Base-by-base conservation (phyloP, 2,888 invertebrate species). In the Drosophila sordidula region DNA sequence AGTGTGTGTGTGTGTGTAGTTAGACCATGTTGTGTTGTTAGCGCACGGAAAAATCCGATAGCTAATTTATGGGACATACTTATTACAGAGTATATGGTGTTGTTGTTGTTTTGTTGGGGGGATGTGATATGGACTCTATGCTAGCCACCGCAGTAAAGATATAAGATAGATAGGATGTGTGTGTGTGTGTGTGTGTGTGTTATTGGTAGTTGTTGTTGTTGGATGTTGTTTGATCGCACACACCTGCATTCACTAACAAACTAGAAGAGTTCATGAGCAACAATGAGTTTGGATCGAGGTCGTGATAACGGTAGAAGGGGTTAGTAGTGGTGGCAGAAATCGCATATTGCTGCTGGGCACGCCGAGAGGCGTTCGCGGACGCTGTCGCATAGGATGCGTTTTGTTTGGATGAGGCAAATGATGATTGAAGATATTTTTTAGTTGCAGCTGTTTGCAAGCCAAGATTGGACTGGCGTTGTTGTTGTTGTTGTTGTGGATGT, bases 391-490 rank as follows among this genome's bases (percentile, higher is more conserved):
- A 75, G 68, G 62, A 57, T 75, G 75, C 74, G 55, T 67, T 81
- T 64, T 70, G 69, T 34, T 34, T 34, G 75, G 75, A 79, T 84
- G 89, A 90, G 88, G 88, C 90, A 89, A 90, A 86, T 90, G 90
- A 90, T 89, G 91, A 89, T 89, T 91, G 89, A 84, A 93, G 91
- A 88, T 90, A 91, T 90, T 91, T 91, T 90, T 91, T 91, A 90
- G 91, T 91, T 80, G 91, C 90, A 57, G 90, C 87, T 66, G 91
- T 90, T 90, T 91, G 90, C 69, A 90, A 87, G 82, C 90, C 90
- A 78, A 90, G 78, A 81, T 88, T 88, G 58, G 91, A 89, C 41
- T 87, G 83, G 78, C 90, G 90, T 78, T 89, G 88, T 77, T 81
- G 75, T 92, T 92, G 92, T 73, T 89, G 86, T 70, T 61, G 54